Base-by-base conservation (phyloP, 2,888 invertebrate genomes). In the Dynastes hyllus region DNA sequence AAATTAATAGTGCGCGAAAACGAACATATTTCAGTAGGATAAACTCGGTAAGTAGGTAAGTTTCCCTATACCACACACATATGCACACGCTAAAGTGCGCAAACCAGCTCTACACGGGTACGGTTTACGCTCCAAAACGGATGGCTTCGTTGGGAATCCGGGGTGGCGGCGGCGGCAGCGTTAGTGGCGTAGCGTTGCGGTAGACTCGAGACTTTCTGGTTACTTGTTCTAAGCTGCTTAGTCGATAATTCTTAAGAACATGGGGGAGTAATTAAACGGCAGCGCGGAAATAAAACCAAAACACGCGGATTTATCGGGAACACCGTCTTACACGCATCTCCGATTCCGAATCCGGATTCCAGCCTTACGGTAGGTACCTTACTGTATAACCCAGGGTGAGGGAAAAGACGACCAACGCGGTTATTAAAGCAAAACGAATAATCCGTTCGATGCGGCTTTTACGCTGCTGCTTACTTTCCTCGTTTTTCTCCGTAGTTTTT, bases 171-270 rank as follows among this genome's bases (percentile, higher is more conserved):
- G 32, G 5, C 32, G 32, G 4, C 32, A 5, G 32, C 32, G 32
- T 37, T 37, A 37, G 73, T 40, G 67, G 45, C 50, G 67, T 50
- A 16, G 45, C 67, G 67, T 50, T 16, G 22, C 45, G 67, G 65
- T 37, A 65, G 65, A 58, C 55, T 65, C 67, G 67, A 73, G 73
- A 73, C 73, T 73, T 73, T 73, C 73, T 61, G 58, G 22, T 73
- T 73, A 73, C 58, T 73, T 73, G 58, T 73, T 73, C 40, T 58
- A 73, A 73, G 73, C 73, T 73, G 40, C 73, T 73, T 73, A 73
- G 73, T 67, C 77, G 58, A 77, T 77, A 77, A 77, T 77, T 77
- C 77, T 69, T 77, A 69, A 77, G 67, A 77, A 77, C 67, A 77
- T 58, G 77, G 77, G 67, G 67, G 53, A 66, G 77, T 69, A 77